Base-by-base conservation (phyloP, 2,797 vertebrate genomes). In the Cyprinodon diabolis region DNA sequence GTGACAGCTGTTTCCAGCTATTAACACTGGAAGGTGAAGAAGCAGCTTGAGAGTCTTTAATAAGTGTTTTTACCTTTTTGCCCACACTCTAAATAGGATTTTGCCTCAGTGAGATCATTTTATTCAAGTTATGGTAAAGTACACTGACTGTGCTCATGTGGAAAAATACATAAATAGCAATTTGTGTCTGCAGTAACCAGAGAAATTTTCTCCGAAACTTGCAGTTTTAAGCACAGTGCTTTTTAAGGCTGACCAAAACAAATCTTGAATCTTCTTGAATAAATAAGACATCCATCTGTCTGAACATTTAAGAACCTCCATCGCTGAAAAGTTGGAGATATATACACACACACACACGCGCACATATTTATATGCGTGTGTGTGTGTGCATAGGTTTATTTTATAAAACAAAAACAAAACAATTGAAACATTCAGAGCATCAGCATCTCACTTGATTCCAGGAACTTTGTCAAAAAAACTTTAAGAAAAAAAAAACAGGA, bases 381-480 rank as follows among this genome's bases (percentile, higher is more conserved):
- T 30, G 30, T 30, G 30, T 30, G 30, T 30, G 30, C 30, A 30
- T 30, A 30, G 30, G 30, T 30, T 3, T 30, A 30, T 30, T 30
- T 17, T n/a, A 25, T 13, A 47, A n/a, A 45, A 43, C 21, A 84
- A 81, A 83, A 89, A 84, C 79, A 86, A 86, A 92, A 70, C 66
- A 48, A 25, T 72, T 49, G 1, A 35, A 87, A 73, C 30, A 30
- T 30, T 71, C 81, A 58, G 68, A 83, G 74, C 74, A 17, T 62
- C 76, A 83, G 74, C 74, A 17, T 62, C 76, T 14, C 56, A 68
- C 84, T 83, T 83, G 79, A 82, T 80, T 81, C 81, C 63, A 67
- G 74, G 86, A 87, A 76, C 74, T 10, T 25, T 68, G 71, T 69
- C 65, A 25, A 23, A 68, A 51, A 37, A n/a, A 17, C 6, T 13